Base-by-base conservation (phyloP, 2,888 invertebrate genomes). In the Molanna angustata region DNA sequence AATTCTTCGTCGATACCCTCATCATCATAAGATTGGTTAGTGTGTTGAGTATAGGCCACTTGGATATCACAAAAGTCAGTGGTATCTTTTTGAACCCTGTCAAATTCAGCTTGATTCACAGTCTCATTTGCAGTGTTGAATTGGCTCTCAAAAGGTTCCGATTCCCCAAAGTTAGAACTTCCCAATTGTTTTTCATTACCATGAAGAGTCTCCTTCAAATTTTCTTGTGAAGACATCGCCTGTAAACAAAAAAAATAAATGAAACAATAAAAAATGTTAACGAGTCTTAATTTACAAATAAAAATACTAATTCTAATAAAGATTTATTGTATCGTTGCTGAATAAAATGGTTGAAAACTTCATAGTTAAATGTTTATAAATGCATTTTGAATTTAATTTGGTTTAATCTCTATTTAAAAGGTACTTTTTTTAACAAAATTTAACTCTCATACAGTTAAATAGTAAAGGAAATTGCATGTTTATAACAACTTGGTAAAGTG, bases 71-170 rank as follows among this genome's bases (percentile, higher is more conserved):
- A 76, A 66, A 75, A 78, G 66, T 74, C 76, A 64, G 72, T 78
- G 20, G 77, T 76, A 61, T 80, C 80, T 64, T 81, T 82, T 60
- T 81, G 81, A 67, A 82, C 82, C 62, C 82, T 79, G 64, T 81
- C 80, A 66, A 82, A 80, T 65, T 80, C 80, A 59, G 80, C 78
- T 64, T 52, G 56, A 17, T 61, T 56, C 32, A 58, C 55, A 42
- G 37, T 17, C 21, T 52, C 60, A 63, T 65, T 16, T 51, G 57
- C 7, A 61, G 64, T 6, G 63, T 64, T 48, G 9, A 53, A 16
- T 3, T 46, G 46, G 22, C 35, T 31, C 11, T 31, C 46, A n/a
- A 50, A 47, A 45, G 27, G 21, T 40, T 57, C 31, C 49, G 57
- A 22, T 57, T 61, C 47, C 3, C 49, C 46, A 54, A 61, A 54